Base-by-base conservation (phyloP, 2,113 vertebrate genomes). In the Pterocles gutturalis region DNA sequence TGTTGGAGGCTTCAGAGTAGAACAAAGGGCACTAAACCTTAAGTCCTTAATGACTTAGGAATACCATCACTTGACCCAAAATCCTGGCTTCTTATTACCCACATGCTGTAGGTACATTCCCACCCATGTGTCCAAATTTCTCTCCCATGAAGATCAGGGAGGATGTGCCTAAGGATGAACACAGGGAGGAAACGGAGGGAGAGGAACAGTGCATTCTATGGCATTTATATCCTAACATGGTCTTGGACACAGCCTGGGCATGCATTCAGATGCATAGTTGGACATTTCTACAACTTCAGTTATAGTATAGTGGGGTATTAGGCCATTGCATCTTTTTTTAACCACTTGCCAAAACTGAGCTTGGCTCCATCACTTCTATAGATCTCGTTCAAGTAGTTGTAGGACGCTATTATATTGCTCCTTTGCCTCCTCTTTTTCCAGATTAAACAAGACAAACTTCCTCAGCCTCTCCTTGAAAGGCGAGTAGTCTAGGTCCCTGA, bases 111-210 rank as follows among this genome's bases (percentile, higher is more conserved):
- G 20, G 7, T 83, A 9, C 20, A 38, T 41, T 87, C 22, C 13
- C 7, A 17, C 22, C 6, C 49, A 7, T 8, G 18, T 7, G 5
- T 49, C 49, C 70, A 33, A 8, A 61, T 61, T 81, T 65, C 11
- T 72, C 5, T 65, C 17, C 21, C 36, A 41, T 1, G 16, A n/a
- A 54, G 7, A 36, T 1, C 13, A 29, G 15, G 31, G 17, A 65
- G 46, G 11, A 65, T 29, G 4, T 3, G 9, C 8, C 17, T 22
- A 55, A 83, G 36, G 33, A 48, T 54, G 12, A 55, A 14, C 22
- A 75, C 0, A 57, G 13, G 24, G 17, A 78, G 17, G 21, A 93
- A 87, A 81, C 0, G 0, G 7, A 2, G 8, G 11, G 6, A 58
- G 24, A 78, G 6, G 10, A 24, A 19, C 41, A n/a, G 17, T 31